Evolutionary conservation across 2,797 vertebrate genomes (phyloP), one percentile per base, ranked within the genome.

Genomic region (Crax fasciolata): DNA sequence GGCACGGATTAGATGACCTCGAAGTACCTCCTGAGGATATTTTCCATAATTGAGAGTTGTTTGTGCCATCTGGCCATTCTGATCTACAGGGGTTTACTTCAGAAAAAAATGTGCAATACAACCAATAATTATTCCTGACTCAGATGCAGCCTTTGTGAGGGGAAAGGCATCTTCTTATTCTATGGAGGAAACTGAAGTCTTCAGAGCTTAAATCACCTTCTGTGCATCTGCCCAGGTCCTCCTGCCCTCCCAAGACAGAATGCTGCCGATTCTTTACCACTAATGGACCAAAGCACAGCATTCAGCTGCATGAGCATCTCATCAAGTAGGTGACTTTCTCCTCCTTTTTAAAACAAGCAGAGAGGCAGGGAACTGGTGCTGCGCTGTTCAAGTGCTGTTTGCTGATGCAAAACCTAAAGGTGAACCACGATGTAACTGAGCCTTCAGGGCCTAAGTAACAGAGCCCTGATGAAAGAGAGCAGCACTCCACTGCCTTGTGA

Each of bases 61-160:
- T 30, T 48, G 48, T 90, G 48, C 90, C 82, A 79, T 84, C 94
- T 84, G 82, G 67, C 62, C 28, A 17, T 80, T 32, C 68, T 48
- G 68, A 80, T 46, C 81, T 38, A 76, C 77, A 51, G 25, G 87
- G 44, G 76, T 84, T 65, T 76, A 85, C 79, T 77, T 66, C n/a
- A 54, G 49, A 5, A 43, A 67, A 62, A 62, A 72, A 79, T 6
- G 28, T 38, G 48, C 57, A 85, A 87, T 17, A 61, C 57, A 54
- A 41, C 38, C 32, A 85, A 8, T 41, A 93, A 80, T 59, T 84
- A 79, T 18, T 77, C 61, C 49, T 71, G 84, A 78, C 72, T 51
- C 8, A 78, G 65, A 83, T 5, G 12, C 25, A 80, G 32, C 25
- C n/a, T 58, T 25, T 65, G 51, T 27, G 57, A 91, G 78, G 41